These are phyloP conservation scores for Onychomys arenicola DNA, from an alignment of 2,797 vertebrate genomes.

Conservation along the genomic window DNA sequence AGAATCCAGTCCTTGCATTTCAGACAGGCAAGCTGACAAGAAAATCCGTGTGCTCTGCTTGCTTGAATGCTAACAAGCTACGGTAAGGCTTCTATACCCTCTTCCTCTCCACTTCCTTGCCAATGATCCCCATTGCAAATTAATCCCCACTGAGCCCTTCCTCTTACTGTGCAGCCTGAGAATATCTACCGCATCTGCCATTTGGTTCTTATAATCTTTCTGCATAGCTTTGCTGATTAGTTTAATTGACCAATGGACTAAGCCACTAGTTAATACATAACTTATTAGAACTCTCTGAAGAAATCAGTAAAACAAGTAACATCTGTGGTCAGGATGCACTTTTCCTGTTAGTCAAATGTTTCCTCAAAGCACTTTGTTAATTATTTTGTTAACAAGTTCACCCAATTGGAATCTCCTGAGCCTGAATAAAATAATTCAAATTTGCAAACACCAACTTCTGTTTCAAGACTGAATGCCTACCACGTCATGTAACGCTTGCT, in stretches of 20 bases:
- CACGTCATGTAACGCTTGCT: background rate
- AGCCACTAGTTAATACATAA: background rate
- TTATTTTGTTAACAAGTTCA: slow-evolving; percentile 11
- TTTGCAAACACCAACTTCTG: background rate
- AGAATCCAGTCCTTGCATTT: slow-evolving; percentile 80
- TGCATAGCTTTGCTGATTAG: slow-evolving; percentile 58
- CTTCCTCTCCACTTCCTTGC: slow-evolving; percentile 58
- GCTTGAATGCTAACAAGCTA: slow-evolving; percentile 82
- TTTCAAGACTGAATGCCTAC: background rate
- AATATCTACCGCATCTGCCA: background rate
- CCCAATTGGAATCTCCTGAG: background rate
- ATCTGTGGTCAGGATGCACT: background rate
- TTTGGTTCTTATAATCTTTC: background rate
- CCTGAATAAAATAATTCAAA: background rate
- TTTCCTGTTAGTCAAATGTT: background rate
- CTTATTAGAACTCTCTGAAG: slow-evolving; percentile 6
- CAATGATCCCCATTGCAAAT: slow-evolving; percentile 69
- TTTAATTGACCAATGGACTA: slow-evolving; percentile 39
- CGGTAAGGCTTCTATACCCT: background rate
- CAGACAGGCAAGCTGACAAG: slow-evolving; percentile 82
- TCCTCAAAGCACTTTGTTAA: background rate
- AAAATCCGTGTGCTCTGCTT: slow-evolving; percentile 76
- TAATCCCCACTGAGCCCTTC: slow-evolving; percentile 11
- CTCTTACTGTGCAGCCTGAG: background rate
- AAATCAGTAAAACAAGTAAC: slow-evolving; percentile 41